A percentile compares a stretch with the other conserved stretches of the same genome.
phyloP scores from a whole-genome alignment of 2,113 vertebrate species.

The Boleophthalmus pectinirostris region DNA sequence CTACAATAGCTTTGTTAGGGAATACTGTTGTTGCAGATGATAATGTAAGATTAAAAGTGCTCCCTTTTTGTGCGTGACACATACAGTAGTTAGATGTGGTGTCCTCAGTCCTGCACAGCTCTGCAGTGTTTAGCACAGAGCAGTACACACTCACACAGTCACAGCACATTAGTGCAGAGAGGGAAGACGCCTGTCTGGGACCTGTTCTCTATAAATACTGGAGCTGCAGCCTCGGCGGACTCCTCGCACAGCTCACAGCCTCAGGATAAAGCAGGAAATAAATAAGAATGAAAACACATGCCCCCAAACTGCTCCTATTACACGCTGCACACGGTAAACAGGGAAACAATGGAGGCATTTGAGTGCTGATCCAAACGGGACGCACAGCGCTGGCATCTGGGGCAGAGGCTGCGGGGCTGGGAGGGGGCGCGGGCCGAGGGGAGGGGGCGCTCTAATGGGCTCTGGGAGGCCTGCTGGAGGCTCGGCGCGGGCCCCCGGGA shows the following conservation, averaged over 20 bases:
- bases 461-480: slow-evolving; percentile 70
- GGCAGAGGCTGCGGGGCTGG: slow-evolving; percentile 68
- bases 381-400: slow-evolving; percentile 67
- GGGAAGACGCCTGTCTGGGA: slow-evolving; percentile 55
- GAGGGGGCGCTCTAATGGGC: slow-evolving; percentile 75
- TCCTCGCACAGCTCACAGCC: slow-evolving; percentile 63
- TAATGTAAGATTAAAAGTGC: background rate
- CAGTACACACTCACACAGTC: slow-evolving; percentile 52
- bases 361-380: slow-evolving; percentile 42
- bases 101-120: slow-evolving; percentile 32
- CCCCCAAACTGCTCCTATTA: slow-evolving; percentile 56
- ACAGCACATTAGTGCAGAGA: slow-evolving; percentile 62
- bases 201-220: slow-evolving; percentile 65
- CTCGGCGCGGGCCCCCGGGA: slow-evolving; percentile 72
- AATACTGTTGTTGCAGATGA: background rate
- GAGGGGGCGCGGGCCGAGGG: slow-evolving; percentile 49
- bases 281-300: slow-evolving; percentile 56
- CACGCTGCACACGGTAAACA: slow-evolving; percentile 53
- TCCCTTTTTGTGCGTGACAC: background rate
- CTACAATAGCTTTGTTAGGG: background rate
- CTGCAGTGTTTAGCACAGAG: slow-evolving; percentile 33
- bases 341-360: slow-evolving; percentile 70
- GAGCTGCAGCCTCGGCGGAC: slow-evolving; percentile 38
- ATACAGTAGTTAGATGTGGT: background rate
- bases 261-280: slow-evolving; percentile 63